phyloP scores from a whole-genome alignment of 2,113 vertebrate species.

The Ptyas mucosa region DNA sequence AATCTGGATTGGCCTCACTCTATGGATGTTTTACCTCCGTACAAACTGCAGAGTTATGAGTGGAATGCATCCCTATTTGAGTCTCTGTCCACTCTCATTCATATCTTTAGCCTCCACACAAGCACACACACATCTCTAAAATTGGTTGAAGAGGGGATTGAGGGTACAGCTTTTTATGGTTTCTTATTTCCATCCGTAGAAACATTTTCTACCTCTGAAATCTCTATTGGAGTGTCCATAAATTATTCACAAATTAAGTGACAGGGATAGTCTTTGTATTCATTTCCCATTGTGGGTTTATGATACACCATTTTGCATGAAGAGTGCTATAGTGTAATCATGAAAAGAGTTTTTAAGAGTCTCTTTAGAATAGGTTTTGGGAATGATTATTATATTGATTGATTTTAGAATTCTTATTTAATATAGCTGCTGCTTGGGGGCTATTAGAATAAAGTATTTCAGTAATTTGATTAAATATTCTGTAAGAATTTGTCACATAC shows the following conservation, averaged over 20 bases:
- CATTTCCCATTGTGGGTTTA: not conserved
- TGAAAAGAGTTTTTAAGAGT: not conserved
- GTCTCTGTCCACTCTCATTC: not conserved
- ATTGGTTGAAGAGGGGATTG: not conserved
- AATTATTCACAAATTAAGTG: not conserved
- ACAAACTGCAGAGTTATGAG: not conserved
- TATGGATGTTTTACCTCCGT: not conserved
- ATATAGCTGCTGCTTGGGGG: constrained; percentile 34
- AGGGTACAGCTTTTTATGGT: not conserved
- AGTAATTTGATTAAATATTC: constrained; percentile 57
- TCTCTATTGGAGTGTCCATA: not conserved
- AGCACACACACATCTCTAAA: not conserved
- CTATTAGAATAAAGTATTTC: constrained; percentile 52
- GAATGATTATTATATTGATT: not conserved
- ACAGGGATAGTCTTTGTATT: not conserved
- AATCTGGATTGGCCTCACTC: not conserved
- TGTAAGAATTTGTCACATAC: constrained; percentile 59
- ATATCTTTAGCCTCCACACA: not conserved
- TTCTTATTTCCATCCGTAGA: not conserved
- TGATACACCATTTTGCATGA: not conserved
- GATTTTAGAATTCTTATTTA: not conserved
- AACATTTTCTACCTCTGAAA: not conserved
- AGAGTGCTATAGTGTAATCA: not conserved
- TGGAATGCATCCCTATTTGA: not conserved
- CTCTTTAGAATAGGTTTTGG: not conserved